phyloP scores from a whole-genome alignment of 2,113 vertebrate species.

The Callopanchax toddi region DNA sequence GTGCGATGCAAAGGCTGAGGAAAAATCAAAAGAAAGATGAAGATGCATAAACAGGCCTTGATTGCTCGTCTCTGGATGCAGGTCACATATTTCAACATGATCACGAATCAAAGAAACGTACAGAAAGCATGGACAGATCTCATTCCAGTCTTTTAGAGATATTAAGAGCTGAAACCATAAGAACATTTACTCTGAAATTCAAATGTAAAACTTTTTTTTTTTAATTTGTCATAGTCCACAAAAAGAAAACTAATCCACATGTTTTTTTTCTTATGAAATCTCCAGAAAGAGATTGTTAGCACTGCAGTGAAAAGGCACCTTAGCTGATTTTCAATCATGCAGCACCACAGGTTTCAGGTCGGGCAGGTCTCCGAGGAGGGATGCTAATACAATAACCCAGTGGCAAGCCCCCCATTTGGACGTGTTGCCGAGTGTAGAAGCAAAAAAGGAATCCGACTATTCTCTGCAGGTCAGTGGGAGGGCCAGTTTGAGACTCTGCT shows the following conservation, averaged over 20 bases:
- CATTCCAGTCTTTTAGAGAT: no score
- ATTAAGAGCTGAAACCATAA: no score
- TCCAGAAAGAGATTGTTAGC: constrained; percentile 63
- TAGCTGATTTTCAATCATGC: constrained; percentile 74
- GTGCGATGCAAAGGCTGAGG: constrained; percentile 5
- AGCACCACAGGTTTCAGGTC: constrained; percentile 70
- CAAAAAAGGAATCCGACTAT: constrained; percentile 65
- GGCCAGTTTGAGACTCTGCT: constrained; percentile 61
- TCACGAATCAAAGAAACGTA: constrained; percentile 12
- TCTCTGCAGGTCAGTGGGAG: constrained; percentile 66
- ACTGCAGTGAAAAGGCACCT: constrained; percentile 49
- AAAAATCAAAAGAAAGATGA: constrained; percentile 42
- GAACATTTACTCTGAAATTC: constrained; percentile 5
- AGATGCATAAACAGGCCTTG: constrained; percentile 41
- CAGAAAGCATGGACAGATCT: constrained; percentile 1
- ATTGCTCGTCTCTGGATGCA: constrained; percentile 24
- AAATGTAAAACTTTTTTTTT: not conserved
- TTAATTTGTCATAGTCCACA: constrained; percentile 17
- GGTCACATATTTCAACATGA: constrained; percentile 14
- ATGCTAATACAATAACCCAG: constrained; percentile 76
- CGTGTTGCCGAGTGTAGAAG: constrained; percentile 71
- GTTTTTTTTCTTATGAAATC: constrained; percentile 57
- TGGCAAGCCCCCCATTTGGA: constrained; percentile 71
- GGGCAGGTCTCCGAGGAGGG: constrained; percentile 58
- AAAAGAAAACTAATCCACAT: constrained; percentile 35